Base-by-base conservation (phyloP, 1,140 invertebrate species). In the Stegodyphus mimosarum region DNA sequence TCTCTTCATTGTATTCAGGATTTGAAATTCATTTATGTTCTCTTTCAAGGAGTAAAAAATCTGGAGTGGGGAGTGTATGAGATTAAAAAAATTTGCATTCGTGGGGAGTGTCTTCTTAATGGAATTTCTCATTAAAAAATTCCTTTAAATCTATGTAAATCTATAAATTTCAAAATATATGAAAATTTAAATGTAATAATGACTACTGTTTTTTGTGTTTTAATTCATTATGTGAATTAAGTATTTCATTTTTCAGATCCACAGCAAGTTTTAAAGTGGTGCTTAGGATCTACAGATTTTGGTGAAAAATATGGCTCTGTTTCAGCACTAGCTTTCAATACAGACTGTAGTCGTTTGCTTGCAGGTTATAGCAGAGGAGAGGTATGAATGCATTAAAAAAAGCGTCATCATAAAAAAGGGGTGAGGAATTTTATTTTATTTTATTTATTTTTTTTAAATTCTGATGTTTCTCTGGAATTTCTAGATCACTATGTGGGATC, bases 361-460 rank as follows among this genome's bases (percentile, higher is more conserved):
- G 95, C 94, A 88, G 97, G 96, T 85, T 95, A 93, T 92, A 96
- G 97, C 7, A 93, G 96, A 87, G 97, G 97, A 64, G 93, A 96
- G 87, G 90, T 91, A 67, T 33, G 33, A 33, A 33, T 33, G 33
- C 33, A 33, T 33, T 33, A 33, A 33, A 1, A 33, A 33, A n/a
- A n/a, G n/a, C n/a, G 33, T 33, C 33, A 3, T 33, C 33, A 33
- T 33, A 1, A 33, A 33, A 33, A 33, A 33, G 3, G 3, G 33
- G 33, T 33, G 33, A 3, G 33, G 33, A 3, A 33, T n/a, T n/a
- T n/a, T n/a, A n/a, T n/a, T n/a, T n/a, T n/a, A n/a, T n/a, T 7
- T 13, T 55, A 55, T 55, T 55, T 13, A 60, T 60, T 1, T 10
- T 15, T 10, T 60, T 60, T 60, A 60, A 10, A 10, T 60, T 60